Percentiles rank a stretch among this genome's conserved stretches.
Conservation (phyloP, 92 coral and sea anemone genomes). For the Montipora capitata region DNA sequence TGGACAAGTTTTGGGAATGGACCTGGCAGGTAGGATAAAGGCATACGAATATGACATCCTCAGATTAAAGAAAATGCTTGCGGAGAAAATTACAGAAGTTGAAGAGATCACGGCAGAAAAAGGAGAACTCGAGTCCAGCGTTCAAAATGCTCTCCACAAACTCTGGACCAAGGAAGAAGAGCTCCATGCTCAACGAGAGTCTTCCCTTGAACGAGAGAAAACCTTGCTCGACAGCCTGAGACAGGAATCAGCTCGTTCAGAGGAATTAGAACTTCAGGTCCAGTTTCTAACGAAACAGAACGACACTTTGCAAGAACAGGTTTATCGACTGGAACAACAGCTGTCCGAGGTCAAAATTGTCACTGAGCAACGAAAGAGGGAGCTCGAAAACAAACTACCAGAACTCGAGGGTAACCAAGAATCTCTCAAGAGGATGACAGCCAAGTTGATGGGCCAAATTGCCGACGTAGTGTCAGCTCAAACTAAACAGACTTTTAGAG, state of each 20-base stretch:
- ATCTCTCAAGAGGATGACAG: conserved; percentile 13
- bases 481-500: background rate
- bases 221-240: conserved; percentile 23
- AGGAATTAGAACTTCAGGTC: conserved; percentile 31
- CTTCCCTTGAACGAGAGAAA: conserved; percentile 20
- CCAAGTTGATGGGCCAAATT: conserved; percentile 20
- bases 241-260: conserved; percentile 24
- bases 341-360: background rate
- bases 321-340: conserved; percentile 26
- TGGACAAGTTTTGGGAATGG: background rate
- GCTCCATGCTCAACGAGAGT: conserved; percentile 20
- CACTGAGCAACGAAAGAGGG: background rate
- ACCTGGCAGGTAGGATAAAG: background rate
- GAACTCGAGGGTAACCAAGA: conserved; percentile 16
- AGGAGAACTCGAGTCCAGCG: conserved; percentile 21
- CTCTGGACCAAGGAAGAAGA: conserved; percentile 46
- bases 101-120: conserved; percentile 33
- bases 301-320: conserved; percentile 17
- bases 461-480: conserved; percentile 1
- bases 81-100: conserved; percentile 32
- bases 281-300: conserved; percentile 24
- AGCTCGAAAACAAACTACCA: conserved; percentile 9
- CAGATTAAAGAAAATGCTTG: conserved; percentile 17
- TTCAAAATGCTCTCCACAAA: conserved; percentile 39
- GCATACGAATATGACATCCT: background rate